Conservation (phyloP, 1,140 invertebrate species). For the Danaus melanippus region DNA sequence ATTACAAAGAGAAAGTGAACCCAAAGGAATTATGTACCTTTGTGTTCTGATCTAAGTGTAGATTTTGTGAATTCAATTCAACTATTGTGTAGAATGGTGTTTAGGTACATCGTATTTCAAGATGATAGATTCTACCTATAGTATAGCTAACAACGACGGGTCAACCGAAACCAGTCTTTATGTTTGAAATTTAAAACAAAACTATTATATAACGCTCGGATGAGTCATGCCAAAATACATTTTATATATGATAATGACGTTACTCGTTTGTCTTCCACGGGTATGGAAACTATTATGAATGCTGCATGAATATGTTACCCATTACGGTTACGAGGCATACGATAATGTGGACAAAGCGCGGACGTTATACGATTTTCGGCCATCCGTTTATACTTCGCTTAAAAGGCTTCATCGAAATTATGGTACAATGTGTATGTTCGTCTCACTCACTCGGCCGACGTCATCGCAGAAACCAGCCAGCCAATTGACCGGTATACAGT, state of each 20-base stretch:
- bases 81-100: too few relatives aligned
- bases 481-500: slow-evolving; percentile 70
- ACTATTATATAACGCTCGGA: too few relatives aligned
- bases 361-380: slow-evolving; percentile 64
- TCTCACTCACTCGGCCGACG: slow-evolving; percentile 45
- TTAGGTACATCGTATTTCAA: too few relatives aligned
- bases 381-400: slow-evolving; percentile 59
- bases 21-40: slow-evolving; percentile 26
- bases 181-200: too few relatives aligned
- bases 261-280: slow-evolving; percentile 22
- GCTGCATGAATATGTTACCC: slow-evolving; percentile 35
- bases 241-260: slow-evolving; percentile 2
- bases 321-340: slow-evolving; percentile 45
- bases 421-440: slow-evolving; percentile 37
- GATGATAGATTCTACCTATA: too few relatives aligned
- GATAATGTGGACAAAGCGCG: slow-evolving; percentile 59
- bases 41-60: slow-evolving; percentile 7
- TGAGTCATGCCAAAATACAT: too few relatives aligned
- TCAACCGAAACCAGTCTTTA: too few relatives aligned
- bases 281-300: slow-evolving; percentile 25
- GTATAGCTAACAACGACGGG: too few relatives aligned
- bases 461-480: slow-evolving; percentile 68
- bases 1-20: slow-evolving; percentile 38
- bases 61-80: too few relatives aligned
- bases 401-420: slow-evolving; percentile 62